Percentiles rank a stretch among this genome's conserved stretches.
phyloP scores from a whole-genome alignment of 2,797 vertebrate species.

The Spinus pinus region DNA sequence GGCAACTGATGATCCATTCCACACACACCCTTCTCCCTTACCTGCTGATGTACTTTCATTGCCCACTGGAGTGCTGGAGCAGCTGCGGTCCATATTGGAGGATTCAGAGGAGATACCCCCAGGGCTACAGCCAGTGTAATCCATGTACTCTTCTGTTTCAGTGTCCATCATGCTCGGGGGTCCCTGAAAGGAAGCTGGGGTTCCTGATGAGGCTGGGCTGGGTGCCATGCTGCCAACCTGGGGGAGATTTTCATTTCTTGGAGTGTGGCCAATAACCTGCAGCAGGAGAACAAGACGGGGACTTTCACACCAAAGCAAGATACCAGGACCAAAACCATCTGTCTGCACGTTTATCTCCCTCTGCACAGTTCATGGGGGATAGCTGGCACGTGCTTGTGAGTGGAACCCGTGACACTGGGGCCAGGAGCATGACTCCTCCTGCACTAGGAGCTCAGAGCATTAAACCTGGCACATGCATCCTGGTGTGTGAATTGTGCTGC shows the following conservation, averaged over 20 bases:
- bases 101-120: constrained; percentile 94
- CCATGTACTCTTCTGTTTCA: constrained; percentile 93
- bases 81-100: constrained; percentile 96
- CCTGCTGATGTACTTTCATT: constrained; percentile 93
- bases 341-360: not conserved
- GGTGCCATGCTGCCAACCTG: constrained; percentile 74
- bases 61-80: constrained; percentile 96
- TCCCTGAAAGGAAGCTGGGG: constrained; percentile 73
- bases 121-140: constrained; percentile 92
- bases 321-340: constrained; percentile 44
- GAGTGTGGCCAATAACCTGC: constrained; percentile 76
- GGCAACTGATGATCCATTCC: not conserved
- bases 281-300: not conserved
- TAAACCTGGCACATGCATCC: not conserved
- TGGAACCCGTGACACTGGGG: not conserved
- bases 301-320: constrained; percentile 8
- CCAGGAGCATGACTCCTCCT: not conserved
- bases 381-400: not conserved
- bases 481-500: not conserved
- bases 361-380: not conserved
- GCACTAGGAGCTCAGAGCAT: not conserved
- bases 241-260: constrained; percentile 77
- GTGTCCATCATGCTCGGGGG: constrained; percentile 80
- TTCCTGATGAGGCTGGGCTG: constrained; percentile 71
- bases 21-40: constrained; percentile 60